phyloP scores from a whole-genome alignment of 2,797 vertebrate species.

The Gila robusta region DNA sequence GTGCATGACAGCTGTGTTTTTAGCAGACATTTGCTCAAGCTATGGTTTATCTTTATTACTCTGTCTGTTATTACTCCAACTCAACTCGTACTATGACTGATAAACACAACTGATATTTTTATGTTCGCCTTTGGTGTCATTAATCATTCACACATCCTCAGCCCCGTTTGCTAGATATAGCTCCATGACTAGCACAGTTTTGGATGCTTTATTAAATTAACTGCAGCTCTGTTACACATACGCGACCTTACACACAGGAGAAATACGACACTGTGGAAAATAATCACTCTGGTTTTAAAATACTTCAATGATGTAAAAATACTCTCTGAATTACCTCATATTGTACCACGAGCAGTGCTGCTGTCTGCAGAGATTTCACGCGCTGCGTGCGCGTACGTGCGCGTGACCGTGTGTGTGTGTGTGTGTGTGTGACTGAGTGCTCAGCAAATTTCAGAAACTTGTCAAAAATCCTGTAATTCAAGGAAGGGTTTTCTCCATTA shows the following conservation, averaged over 20 bases:
- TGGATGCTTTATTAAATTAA: slow-evolving; percentile 1
- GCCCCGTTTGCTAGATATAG: background rate
- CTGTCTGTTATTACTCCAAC: background rate
- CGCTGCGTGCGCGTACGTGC: slow-evolving; percentile 40
- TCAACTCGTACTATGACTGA: background rate
- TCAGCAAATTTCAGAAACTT: background rate
- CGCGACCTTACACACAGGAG: background rate
- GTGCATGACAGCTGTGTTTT: slow-evolving; percentile 36
- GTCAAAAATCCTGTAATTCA: background rate
- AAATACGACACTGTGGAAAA: background rate
- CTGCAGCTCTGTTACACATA: background rate
- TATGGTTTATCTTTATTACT: slow-evolving; percentile 5
- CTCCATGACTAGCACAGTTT: background rate
- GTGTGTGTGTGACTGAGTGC: background rate
- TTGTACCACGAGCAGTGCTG: slow-evolving; percentile 49
- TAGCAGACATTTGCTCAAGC: slow-evolving; percentile 25
- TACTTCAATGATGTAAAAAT: slow-evolving; percentile 13
- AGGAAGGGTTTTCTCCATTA: background rate
- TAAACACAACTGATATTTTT: background rate
- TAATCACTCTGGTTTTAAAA: background rate
- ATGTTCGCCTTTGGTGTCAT: background rate
- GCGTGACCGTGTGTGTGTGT: no score
- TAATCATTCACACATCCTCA: background rate
- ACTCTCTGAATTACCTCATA: slow-evolving; percentile 69
- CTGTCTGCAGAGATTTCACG: slow-evolving; percentile 68